Evolutionary conservation across 92 coral and sea anemone species (phyloP).

Genomic region (Palythoa caribaeorum): DNA sequence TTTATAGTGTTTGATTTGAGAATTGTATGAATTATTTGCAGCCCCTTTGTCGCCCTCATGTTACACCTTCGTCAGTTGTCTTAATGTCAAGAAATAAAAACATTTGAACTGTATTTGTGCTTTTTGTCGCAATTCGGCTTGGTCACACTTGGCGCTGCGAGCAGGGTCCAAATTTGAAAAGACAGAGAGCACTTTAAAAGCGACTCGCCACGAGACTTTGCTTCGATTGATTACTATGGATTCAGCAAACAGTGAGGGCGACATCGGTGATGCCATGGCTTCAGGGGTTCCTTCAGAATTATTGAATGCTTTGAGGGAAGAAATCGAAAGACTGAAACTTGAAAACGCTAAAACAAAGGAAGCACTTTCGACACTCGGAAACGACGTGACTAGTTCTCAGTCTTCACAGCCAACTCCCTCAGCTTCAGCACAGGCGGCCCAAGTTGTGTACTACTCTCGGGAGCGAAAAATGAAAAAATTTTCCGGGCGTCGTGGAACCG

Average conservation of each 20-base stretch:
- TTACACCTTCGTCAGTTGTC: too few relatives aligned
- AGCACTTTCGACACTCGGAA: background rate
- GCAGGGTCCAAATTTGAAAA: background rate
- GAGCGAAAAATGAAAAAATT: slow-evolving; percentile 28
- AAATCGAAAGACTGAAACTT: slow-evolving; percentile 6
- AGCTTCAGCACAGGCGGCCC: slow-evolving; percentile 22
- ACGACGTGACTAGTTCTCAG: slow-evolving; percentile 27
- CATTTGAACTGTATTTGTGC: too few relatives aligned
- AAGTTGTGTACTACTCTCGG: slow-evolving; percentile 15
- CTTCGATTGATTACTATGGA: background rate
- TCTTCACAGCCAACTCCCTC: slow-evolving; percentile 8
- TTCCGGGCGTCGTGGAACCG: slow-evolving; percentile 25
- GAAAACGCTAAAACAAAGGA: slow-evolving; percentile 13
- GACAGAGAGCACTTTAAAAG: background rate
- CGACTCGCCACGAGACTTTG: background rate
- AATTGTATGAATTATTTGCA: too few relatives aligned
- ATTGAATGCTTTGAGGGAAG: slow-evolving; percentile 4
- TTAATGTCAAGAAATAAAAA: too few relatives aligned
- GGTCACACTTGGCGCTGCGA: background rate
- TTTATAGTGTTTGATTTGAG: too few relatives aligned
- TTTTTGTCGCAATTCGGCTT: too few relatives aligned
- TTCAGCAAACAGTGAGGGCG: background rate
- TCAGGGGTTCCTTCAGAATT: background rate
- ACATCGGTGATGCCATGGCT: background rate
- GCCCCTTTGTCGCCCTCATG: too few relatives aligned